These are phyloP conservation scores for Diarsia brunnea DNA, from an alignment of 2,888 invertebrate genomes.

Conservation along the genomic window DNA sequence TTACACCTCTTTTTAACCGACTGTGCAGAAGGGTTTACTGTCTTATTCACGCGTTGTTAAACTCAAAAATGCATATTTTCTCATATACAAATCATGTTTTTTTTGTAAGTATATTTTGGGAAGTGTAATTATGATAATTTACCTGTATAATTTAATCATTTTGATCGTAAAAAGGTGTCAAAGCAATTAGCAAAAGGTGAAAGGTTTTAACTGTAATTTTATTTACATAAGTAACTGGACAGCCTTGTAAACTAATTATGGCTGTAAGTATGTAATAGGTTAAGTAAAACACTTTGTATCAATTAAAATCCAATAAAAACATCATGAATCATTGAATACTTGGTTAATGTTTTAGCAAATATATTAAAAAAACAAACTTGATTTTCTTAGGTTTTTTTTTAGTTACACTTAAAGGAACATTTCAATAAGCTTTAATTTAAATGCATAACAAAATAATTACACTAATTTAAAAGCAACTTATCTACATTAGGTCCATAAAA, in stretches of 20 bases:
- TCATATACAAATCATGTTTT: slow-evolving; percentile 1
- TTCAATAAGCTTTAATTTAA: slow-evolving; percentile 40
- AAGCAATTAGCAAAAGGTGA: slow-evolving; percentile 37
- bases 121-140: slow-evolving; percentile 22
- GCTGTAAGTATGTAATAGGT: neutral
- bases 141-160: slow-evolving; percentile 10
- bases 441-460: slow-evolving; percentile 35
- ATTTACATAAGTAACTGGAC: slow-evolving; percentile 20
- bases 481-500: slow-evolving; percentile 55
- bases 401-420: slow-evolving; percentile 3
- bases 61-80: slow-evolving; percentile 24
- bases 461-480: slow-evolving; percentile 56
- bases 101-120: slow-evolving; percentile 1
- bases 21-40: neutral
- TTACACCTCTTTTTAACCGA: slow-evolving; percentile 45
- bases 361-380: neutral
- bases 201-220: slow-evolving; percentile 30
- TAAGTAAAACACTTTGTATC: neutral
- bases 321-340: slow-evolving; percentile 16
- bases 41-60: slow-evolving; percentile 31
- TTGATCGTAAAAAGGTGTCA: slow-evolving; percentile 27
- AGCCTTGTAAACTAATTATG: slow-evolving; percentile 27
- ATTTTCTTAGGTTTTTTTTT: neutral
- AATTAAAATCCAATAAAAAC: neutral
- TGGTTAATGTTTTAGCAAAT: neutral